These are phyloP conservation scores for Formicarius rufipectus DNA, from an alignment of 2,113 vertebrate species.

Conservation along the genomic window DNA sequence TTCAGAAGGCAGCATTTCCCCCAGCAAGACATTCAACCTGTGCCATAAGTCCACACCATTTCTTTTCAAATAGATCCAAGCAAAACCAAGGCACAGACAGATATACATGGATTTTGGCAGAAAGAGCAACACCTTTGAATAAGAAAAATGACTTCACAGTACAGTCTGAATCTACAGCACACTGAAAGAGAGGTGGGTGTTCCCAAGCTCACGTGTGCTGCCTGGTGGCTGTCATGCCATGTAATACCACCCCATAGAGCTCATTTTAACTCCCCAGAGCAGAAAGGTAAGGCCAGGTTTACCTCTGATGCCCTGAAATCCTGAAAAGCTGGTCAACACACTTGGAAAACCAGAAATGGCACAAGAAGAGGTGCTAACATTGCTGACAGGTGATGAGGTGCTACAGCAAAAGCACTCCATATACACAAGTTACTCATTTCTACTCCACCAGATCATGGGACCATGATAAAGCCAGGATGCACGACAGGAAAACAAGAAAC, in stretches of 20 bases:
- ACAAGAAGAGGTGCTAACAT: not conserved
- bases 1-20: not conserved
- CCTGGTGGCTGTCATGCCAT: not conserved
- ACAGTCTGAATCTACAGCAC: not conserved
- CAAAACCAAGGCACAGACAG: not conserved
- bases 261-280: not conserved
- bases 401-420: not conserved
- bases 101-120: not conserved
- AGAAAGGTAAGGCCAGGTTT: not conserved
- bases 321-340: not conserved
- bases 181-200: not conserved
- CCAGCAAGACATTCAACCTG: not conserved
- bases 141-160: not conserved
- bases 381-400: not conserved
- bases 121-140: not conserved
- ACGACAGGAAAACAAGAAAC: rapidly evolving
- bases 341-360: not conserved
- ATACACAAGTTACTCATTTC: not conserved
- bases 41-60: not conserved
- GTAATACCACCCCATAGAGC: not conserved
- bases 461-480: not conserved
- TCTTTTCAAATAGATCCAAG: not conserved
- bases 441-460: not conserved
- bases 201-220: rapidly evolving
- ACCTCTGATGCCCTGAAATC: not conserved